Evolutionary conservation across 2,113 vertebrate genomes (phyloP), one percentile per base, ranked within the genome.

Genomic region (Apus apus): DNA sequence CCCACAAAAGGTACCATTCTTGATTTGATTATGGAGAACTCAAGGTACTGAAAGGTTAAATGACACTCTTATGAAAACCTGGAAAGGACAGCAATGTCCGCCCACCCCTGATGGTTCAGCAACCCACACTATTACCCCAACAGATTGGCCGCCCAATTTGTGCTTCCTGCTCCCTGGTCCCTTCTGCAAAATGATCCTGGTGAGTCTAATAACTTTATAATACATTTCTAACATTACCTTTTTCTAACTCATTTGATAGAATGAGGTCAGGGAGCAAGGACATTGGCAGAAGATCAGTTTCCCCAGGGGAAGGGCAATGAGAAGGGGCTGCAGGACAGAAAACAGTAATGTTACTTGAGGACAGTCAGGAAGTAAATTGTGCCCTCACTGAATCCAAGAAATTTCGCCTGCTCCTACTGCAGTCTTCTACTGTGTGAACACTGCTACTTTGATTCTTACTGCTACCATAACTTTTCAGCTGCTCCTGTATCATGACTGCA

Each of bases 81-180:
- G 15, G 5, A 36, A 53, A 61, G n/a, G 19, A 25, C 23, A 53
- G 23, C n/a, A 27, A 14, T 2, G 54, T 14, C 32, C 29, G 32
- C 18, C 46, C 21, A 34, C 4, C 2, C 14, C 10, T 10, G 22
- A 8, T 21, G 16, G 8, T 60, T 48, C 45, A 77, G 10, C 26
- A 71, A 4, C 15, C 11, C 30, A 40, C n/a, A 40, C 7, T 23
- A 27, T 8, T 1, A 0, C 21, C 15, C 45, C 34, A n/a, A n/a
- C 20, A 36, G 25, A 29, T 10, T 0, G 0, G 6, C 57, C 51
- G 10, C 27, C 14, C n/a, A 23, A 9, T 30, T 40, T 43, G 15
- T 20, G 23, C 36, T n/a, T 7, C 46, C 20, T 68, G 11, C 23
- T 71, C 71, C 60, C 22, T 7, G 27, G 25, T 2, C n/a, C 12